Evolutionary conservation across 2,888 invertebrate species (phyloP), one percentile per base, ranked within the genome.

Genomic region (Dasypolia templi): DNA sequence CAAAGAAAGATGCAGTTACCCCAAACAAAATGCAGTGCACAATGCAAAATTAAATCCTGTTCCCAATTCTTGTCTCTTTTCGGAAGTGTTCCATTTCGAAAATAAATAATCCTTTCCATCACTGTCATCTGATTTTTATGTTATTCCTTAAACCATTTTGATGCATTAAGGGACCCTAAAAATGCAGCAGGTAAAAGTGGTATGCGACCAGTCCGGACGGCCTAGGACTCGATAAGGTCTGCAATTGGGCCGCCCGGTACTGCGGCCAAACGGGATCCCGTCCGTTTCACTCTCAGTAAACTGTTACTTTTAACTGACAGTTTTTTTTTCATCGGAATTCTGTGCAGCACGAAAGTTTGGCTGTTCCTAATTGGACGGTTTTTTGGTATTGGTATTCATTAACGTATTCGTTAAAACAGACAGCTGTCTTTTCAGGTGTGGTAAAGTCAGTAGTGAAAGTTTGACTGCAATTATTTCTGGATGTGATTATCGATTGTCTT

Each of bases 251-350:
- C 80, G 83, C 68, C 86, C 86, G 88, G 82, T 84, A 86, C 85
- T 1, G 11, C 55, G 17, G 79, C 78, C 74, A 70, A 83, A 84
- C 79, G 77, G 87, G 83, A 81, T 72, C 75, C 75, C 53, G 53
- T 53, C 82, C 86, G 88, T 88, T 91, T 91, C 91, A 91, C 90
- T 91, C 89, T 91, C 89, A 6, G 22, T 81, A 76, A 53, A 81
- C 77, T 75, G 82, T 84, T 84, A 86, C 88, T 89, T 87, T 88
- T 86, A 82, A 87, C 73, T 72, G 72, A 66, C 72, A 68, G 53
- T 72, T 81, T 75, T 86, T 83, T 80, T 55, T 62, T 59, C 55
- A 51, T 39, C 29, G 64, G 75, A 39, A 69, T 85, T 70, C 58
- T 55, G 68, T 53, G 29, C 53, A 26, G 53, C 62, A 63, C 59